phyloP scores from a whole-genome alignment of 2,113 vertebrate genomes.

The Paraplagusia blochii region DNA sequence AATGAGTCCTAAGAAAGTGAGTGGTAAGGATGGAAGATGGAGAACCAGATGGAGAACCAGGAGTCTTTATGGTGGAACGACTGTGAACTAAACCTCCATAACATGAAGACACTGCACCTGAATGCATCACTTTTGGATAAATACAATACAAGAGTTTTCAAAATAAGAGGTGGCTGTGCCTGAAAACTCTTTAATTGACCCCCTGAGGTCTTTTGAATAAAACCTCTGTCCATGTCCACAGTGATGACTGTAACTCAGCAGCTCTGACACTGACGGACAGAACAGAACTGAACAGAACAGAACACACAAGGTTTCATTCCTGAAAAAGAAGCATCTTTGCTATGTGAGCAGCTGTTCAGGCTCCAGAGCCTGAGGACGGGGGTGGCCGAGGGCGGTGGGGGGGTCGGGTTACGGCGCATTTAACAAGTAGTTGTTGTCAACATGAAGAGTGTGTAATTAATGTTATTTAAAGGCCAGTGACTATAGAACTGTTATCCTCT shows the following conservation, averaged over 20 bases:
- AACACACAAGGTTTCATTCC: neutral
- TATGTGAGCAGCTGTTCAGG: slow-evolving; percentile 1
- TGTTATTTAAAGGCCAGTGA: slow-evolving; percentile 53
- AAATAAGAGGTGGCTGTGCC: too few relatives aligned
- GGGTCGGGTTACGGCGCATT: slow-evolving; percentile 34
- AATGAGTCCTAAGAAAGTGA: too few relatives aligned
- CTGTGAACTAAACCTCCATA: too few relatives aligned
- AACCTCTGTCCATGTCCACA: neutral
- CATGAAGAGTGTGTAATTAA: slow-evolving; percentile 63
- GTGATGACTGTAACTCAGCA: neutral
- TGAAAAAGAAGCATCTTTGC: neutral
- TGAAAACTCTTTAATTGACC: too few relatives aligned
- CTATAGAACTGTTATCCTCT: slow-evolving; percentile 24
- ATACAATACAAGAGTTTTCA: too few relatives aligned
- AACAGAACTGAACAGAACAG: neutral
- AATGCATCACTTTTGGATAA: too few relatives aligned
- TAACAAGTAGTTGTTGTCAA: slow-evolving; percentile 50
- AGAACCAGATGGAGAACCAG: too few relatives aligned
- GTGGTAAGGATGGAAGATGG: too few relatives aligned
- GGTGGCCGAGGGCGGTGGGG: slow-evolving; percentile 26
- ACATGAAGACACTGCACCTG: too few relatives aligned
- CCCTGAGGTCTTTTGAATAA: neutral
- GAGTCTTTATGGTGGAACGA: too few relatives aligned
- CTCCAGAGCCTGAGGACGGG: slow-evolving; percentile 15
- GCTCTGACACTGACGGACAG: neutral